Conservation (phyloP, 2,797 vertebrate genomes). For the Pseudochaenichthys georgianus region DNA sequence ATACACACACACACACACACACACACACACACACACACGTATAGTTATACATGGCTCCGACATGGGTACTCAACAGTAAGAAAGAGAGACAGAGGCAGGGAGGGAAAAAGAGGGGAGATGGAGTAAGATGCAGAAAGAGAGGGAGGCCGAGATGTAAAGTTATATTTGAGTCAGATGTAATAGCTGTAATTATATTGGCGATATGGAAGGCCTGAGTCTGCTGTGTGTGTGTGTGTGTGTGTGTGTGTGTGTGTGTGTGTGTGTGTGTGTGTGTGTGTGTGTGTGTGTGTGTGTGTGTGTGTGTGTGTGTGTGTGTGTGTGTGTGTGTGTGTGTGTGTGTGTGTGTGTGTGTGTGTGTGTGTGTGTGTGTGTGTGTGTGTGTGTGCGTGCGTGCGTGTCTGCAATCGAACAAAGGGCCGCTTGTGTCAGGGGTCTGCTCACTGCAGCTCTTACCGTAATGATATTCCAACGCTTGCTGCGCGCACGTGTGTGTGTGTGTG, state of each 20-base stretch:
- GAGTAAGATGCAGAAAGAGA: conserved; percentile 27
- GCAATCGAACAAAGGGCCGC: conserved; percentile 80
- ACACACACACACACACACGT: conserved; percentile 16
- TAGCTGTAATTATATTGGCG: conserved; percentile 84
- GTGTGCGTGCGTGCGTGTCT: conserved; percentile 59
- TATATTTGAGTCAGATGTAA: conserved; percentile 85
- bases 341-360: no score
- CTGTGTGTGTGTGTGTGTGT: conserved; percentile 35
- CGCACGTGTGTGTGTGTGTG: no score
- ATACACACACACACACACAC: conserved; percentile 33
- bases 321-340: no score
- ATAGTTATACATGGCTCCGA: conserved; percentile 57
- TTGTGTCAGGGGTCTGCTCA: conserved; percentile 81
- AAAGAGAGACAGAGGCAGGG: conserved; percentile 38
- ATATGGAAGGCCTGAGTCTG: conserved; percentile 81
- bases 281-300: no score
- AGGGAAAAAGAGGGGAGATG: conserved; percentile 24
- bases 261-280: conserved; percentile 32
- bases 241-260: conserved; percentile 41
- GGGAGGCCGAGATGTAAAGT: conserved; percentile 73
- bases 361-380: no score
- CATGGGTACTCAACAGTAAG: conserved; percentile 57
- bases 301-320: conserved; percentile 7
- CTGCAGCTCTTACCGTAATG: conserved; percentile 83
- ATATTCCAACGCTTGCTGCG: conserved; percentile 79